phyloP scores from a whole-genome alignment of 2,113 vertebrate species.

The Emydocephalus ijimae region DNA sequence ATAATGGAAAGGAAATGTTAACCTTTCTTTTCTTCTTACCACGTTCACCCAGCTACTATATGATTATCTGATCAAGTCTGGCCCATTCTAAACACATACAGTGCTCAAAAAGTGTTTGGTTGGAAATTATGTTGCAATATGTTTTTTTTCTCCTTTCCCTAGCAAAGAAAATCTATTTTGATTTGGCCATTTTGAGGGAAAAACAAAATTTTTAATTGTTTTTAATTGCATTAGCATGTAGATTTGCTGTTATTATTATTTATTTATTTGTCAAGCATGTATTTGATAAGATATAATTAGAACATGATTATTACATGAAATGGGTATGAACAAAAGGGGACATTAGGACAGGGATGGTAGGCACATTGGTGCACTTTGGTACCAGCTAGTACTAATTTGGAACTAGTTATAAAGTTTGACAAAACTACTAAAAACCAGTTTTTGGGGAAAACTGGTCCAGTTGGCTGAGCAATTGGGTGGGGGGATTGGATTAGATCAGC shows the following conservation, averaged over 20 bases:
- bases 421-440: not conserved
- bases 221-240: not conserved
- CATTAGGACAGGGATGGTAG: no score
- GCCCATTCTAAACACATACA: not conserved
- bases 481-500: no score
- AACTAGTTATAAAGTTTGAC: not conserved
- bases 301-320: no score
- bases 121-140: not conserved
- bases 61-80: not conserved
- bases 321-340: no score
- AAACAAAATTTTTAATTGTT: not conserved
- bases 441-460: not conserved
- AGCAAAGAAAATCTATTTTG: not conserved
- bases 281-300: no score
- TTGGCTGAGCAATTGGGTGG: not conserved
- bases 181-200: not conserved
- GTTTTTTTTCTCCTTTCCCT: not conserved
- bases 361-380: no score
- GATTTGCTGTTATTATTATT: no score
- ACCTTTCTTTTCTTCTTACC: not conserved
- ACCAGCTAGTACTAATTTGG: no score
- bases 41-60: not conserved
- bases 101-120: not conserved
- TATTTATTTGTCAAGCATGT: no score
- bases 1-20: not conserved